Base-by-base conservation (phyloP, 1,140 invertebrate genomes). In the Chymomyza costata region DNA sequence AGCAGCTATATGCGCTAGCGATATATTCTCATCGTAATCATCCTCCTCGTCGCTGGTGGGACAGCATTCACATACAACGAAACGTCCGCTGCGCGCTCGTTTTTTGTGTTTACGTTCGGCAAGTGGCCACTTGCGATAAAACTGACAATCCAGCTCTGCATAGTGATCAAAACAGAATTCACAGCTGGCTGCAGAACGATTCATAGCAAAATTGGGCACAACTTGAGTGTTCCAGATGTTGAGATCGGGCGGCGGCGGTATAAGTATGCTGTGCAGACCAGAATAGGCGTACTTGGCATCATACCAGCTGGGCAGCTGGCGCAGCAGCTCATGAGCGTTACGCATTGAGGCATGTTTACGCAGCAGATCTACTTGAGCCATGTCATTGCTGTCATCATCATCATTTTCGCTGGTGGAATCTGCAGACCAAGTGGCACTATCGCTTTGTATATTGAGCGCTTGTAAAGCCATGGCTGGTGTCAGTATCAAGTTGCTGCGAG, bases 241-340 rank as follows among this genome's bases (percentile, higher is more conserved):
- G 19, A 87, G 69, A 64, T 86, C 85, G 19, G 82, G 78, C n/a
- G 87, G 85, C 32, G 86, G 69, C 14, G 88, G 88, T 65, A 88
- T 87, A 13, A 91, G 87, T 58, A 91, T 91, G 62, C 89, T 90
- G 76, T 90, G 90, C 45, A 90, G 76, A 7, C 90, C 90, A 7
- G 90, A 87, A 81, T 91, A 91, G 2, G 90, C 89, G 62, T 89
- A 89, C 37, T 85, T 85, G 18, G 87, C 83, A 54, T 87, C 85
- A 32, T 87, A 83, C 84, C 84, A 84, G 48, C 57, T 61, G 45
- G 84, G 80, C 51, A 82, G 28, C 39, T 84, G 78, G 2, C 60
- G 65, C 3, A 84, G 40, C 1, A 84, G 46, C 34, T 82, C 52
- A 10, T 63, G 51, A 15, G 62, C 61, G 21, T 46, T 70, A 31